Conservation (phyloP, 2,888 invertebrate genomes). For the Artemia sinica region DNA sequence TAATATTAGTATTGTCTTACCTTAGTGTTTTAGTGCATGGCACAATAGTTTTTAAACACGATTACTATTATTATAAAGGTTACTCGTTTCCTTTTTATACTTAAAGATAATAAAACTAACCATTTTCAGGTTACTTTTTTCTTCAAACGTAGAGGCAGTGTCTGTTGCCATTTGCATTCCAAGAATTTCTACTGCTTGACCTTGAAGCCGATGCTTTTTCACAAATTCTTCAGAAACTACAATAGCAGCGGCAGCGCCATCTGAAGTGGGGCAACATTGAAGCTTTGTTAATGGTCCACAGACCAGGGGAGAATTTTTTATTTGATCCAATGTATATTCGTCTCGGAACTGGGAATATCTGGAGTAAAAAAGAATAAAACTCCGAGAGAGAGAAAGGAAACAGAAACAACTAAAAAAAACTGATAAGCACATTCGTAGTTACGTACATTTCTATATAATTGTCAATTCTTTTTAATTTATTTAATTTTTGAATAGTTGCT, state of each 20-base stretch:
- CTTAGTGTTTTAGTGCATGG: too few species aligned
- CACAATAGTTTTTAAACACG: not conserved
- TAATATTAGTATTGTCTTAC: too few species aligned
- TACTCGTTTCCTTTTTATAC: slow-evolving; percentile 6
- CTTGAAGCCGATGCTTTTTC: slow-evolving; percentile 55
- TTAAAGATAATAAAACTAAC: slow-evolving; percentile 31
- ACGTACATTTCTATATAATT: too few species aligned
- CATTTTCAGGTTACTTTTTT: slow-evolving; percentile 58
- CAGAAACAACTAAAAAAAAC: too few species aligned
- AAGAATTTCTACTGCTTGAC: slow-evolving; percentile 80
- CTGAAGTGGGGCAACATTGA: slow-evolving; percentile 95
- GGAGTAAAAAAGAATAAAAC: slow-evolving; percentile 16
- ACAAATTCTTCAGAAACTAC: slow-evolving; percentile 83
- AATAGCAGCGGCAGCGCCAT: slow-evolving; percentile 88
- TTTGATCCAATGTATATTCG: slow-evolving; percentile 76
- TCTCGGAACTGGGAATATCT: slow-evolving; percentile 82
- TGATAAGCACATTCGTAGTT: too few species aligned
- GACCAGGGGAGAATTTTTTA: slow-evolving; percentile 67
- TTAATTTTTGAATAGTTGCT: too few species aligned
- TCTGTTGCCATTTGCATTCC: slow-evolving; percentile 96
- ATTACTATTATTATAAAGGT: slow-evolving; percentile 1
- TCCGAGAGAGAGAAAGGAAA: too few species aligned
- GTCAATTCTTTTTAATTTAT: too few species aligned
- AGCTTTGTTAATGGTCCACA: slow-evolving; percentile 84
- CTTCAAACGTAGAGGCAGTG: slow-evolving; percentile 60